Percentiles rank a stretch among this genome's conserved stretches.
phyloP scores from a whole-genome alignment of 2,113 vertebrate genomes.

The Colius striatus region DNA sequence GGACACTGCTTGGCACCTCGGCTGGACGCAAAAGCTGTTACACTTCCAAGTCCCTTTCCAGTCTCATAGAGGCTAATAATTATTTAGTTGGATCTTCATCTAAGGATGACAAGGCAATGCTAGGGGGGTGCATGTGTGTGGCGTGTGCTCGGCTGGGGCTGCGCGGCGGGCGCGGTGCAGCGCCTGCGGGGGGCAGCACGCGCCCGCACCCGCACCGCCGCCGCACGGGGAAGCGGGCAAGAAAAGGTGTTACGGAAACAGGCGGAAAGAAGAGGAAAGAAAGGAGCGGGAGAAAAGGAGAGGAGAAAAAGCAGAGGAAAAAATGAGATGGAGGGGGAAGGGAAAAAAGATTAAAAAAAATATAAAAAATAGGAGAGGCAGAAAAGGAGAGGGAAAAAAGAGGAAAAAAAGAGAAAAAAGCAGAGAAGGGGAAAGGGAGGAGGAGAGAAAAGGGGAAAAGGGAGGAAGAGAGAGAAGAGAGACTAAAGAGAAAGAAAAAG shows the following conservation, averaged over 20 bases:
- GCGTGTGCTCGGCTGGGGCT: no score
- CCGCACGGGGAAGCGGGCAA: no score
- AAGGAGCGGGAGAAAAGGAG: fast-evolving
- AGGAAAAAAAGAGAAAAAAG: fast-evolving
- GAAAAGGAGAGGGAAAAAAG: fast-evolving
- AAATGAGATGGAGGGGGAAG: fast-evolving
- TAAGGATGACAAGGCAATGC: background rate
- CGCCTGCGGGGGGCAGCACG: conserved; percentile 47
- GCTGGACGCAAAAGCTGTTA: background rate
- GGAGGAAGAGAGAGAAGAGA: fast-evolving
- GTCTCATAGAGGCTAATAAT: background rate
- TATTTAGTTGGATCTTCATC: background rate
- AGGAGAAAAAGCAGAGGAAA: fast-evolving
- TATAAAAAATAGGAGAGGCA: fast-evolving
- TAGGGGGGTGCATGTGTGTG: background rate
- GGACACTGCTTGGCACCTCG: background rate
- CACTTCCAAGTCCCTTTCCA: background rate
- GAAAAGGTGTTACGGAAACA: no score
- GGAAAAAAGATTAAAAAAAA: fast-evolving
- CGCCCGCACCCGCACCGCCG: background rate
- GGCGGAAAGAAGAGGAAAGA: fast-evolving
- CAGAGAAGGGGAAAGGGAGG: fast-evolving
- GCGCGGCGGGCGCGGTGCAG: background rate
- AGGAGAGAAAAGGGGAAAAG: fast-evolving
- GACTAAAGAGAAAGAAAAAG: fast-evolving